Evolutionary conservation across 53 echinoderm and acorn worm species (phyloP), one percentile per base, ranked within the genome.

Genomic region (Echinarachnius parma): DNA sequence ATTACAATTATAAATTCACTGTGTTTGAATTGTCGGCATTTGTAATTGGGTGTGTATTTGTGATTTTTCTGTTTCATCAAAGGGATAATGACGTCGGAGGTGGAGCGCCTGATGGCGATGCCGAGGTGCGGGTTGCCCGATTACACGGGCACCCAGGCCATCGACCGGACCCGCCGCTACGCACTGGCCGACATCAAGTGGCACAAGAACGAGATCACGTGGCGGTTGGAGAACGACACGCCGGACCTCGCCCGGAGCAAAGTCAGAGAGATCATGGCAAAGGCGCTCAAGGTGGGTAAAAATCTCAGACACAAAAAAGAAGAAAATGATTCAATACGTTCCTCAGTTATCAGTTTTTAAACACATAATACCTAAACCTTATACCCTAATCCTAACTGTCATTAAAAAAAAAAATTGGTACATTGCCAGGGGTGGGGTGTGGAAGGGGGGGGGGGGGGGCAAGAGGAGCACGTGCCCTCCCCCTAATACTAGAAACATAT

Each of bases 61-160:
- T 25, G 14, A 19, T 21, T 15, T n/a, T 22, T 26, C n/a, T 45
- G 16, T 24, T 18, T 26, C 14, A 59, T 18, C 14, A 5, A 27
- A 84, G 89, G 89, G 13, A 56, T 77, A 30, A 24, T 81, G 10
- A 57, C 75, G 10, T 27, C 16, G 0, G 74, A 54, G 4, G 77
- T 77, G 10, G 46, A 60, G n/a, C 39, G 10, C 8, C 55, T 69
- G 66, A 89, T 89, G 89, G 70, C 75, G 49, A 59, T 81, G 77
- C 85, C 89, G 4, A 77, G 89, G 15, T 88, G 88, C 46, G 88
- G 88, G n/a, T 64, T 83, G 31, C 88, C 88, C 3, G 88, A 88
- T 31, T 64, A 80, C 52, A 60, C 78, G 29, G 89, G 89, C 7
- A 57, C 54, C 19, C 34, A 75, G 53, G 75, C 77, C 37, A 62